Evolutionary conservation across 2,888 invertebrate genomes (phyloP), one percentile per base, ranked within the genome.

Genomic region (Cheilosia scutellata): DNA sequence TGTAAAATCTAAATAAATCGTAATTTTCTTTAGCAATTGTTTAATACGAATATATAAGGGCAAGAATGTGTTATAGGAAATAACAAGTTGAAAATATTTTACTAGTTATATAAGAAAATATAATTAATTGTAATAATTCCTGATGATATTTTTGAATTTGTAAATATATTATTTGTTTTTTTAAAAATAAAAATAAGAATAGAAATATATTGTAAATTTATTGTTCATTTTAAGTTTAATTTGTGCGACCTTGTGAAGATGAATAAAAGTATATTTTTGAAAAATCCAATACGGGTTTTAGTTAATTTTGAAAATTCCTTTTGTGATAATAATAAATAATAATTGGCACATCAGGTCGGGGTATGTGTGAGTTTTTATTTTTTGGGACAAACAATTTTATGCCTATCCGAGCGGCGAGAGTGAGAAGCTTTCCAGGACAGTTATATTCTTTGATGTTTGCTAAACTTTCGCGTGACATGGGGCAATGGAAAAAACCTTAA

Each of bases 61-160:
- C 42, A 72, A 82, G 40, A 31, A 57, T 1, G 20, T 57, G 47
- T 49, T 55, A 58, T n/a, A 47, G 29, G n/a, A 49, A 42, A 42
- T 40, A 42, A 27, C 13, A 42, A 16, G 5, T 49, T 13, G 7
- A 37, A 40, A 25, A 57, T n/a, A 58, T 49, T 13, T 58, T 20
- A 31, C 5, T 20, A 40, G 37, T 51, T 60, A 20, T 51, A 13
- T 51, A 58, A 57, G 16, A 31, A 5, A 25, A 40, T 13, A 9
- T 7, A 27, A 13, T 60, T 49, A 5, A 16, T 58, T 66, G 42
- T 60, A 68, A 60, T 68, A 60, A 68, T 68, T 66, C 51, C 58
- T 49, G 13, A 76, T 66, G 76, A 76, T 76, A 76, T 68, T 76
- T 60, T 65, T 29, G 31, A 27, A 65, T 65, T 66, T 13, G 3